Evolutionary conservation across 1,140 invertebrate species (phyloP).

Genomic region (Eurosta solidaginis): DNA sequence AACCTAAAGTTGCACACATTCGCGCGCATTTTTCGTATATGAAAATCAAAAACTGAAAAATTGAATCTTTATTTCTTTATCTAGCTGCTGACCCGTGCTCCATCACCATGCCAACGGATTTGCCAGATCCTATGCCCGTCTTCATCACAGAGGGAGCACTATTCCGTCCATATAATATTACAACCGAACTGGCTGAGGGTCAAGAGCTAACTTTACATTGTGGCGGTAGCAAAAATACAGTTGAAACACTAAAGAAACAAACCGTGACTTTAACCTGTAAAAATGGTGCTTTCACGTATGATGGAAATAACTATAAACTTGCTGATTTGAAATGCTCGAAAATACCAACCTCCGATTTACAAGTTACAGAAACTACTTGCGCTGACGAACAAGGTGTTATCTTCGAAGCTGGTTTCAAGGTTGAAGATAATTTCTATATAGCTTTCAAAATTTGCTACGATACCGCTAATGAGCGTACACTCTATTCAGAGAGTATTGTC

Average conservation of each 20-base stretch:
- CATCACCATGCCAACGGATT: not conserved
- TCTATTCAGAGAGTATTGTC: conserved; percentile 32
- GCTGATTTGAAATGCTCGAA: not conserved
- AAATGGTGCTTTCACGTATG: not conserved
- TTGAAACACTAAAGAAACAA: not conserved
- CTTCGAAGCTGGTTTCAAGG: conserved; percentile 17
- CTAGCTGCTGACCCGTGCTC: not conserved
- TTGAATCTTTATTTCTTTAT: not conserved
- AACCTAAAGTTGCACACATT: no score
- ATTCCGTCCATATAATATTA: not conserved
- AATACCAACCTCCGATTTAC: not conserved
- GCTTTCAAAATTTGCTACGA: conserved; percentile 32
- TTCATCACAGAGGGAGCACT: not conserved
- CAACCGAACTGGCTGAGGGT: not conserved
- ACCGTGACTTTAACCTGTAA: not conserved
- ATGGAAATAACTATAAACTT: not conserved
- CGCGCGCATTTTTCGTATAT: no score
- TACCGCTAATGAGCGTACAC: conserved; percentile 50
- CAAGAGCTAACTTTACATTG: not conserved
- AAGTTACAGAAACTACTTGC: not conserved
- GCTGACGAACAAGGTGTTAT: not conserved
- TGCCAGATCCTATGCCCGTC: not conserved
- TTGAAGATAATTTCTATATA: not conserved
- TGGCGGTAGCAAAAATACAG: not conserved
- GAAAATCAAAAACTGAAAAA: no score